Percentiles rank a stretch among this genome's conserved stretches.
These are phyloP conservation scores for Steinernema hermaphroditum DNA, from an alignment of 2,888 invertebrate genomes.

Conservation along the genomic window DNA sequence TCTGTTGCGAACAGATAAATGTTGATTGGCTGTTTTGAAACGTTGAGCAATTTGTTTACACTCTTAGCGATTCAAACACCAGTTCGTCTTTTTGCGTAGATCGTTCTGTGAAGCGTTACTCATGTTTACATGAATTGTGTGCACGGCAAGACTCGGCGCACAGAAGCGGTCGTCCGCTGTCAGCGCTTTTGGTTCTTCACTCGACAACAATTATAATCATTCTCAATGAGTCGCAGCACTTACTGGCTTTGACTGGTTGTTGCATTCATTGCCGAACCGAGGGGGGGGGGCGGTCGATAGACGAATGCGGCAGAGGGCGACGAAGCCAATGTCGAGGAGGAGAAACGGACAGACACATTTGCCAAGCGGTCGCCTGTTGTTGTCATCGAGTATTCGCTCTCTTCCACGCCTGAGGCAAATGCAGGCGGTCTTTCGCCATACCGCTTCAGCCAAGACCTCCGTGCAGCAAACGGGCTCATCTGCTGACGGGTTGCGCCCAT, in stretches of 20 bases:
- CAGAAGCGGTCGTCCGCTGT: neutral
- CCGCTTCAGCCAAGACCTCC: too few species aligned
- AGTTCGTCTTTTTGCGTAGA: too few species aligned
- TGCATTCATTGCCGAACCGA: neutral
- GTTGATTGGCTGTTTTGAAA: too few species aligned
- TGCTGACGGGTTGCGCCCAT: too few species aligned
- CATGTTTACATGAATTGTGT: too few species aligned
- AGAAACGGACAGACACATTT: constrained; percentile 7
- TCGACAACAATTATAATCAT: neutral
- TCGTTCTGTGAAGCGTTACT: too few species aligned
- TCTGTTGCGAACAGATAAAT: too few species aligned
- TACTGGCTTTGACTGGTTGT: neutral
- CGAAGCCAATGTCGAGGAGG: neutral
- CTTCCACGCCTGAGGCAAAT: neutral
- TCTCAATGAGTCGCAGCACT: neutral
- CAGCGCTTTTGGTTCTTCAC: neutral
- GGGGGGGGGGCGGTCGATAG: constrained; percentile 3
- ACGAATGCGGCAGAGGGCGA: neutral
- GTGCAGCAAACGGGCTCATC: too few species aligned
- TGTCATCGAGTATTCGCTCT: neutral
- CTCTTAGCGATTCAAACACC: too few species aligned
- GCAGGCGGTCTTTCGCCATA: too few species aligned
- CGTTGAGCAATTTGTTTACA: too few species aligned
- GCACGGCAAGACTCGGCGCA: too few species aligned
- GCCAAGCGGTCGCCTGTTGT: constrained; percentile 9